phyloP scores from a whole-genome alignment of 2,113 vertebrate genomes.

The Clarias gariepinus region DNA sequence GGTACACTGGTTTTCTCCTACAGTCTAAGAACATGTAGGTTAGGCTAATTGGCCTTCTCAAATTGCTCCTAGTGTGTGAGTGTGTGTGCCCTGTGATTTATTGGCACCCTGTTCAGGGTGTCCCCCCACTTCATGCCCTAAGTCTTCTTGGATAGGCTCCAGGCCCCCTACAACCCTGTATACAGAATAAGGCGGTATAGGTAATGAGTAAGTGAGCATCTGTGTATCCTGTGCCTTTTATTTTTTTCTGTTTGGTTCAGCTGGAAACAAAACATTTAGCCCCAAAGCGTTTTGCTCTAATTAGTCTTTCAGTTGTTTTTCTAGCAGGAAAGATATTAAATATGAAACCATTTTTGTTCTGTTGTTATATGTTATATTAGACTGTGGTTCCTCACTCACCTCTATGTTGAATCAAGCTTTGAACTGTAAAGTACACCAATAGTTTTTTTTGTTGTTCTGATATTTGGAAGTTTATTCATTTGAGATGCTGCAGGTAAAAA shows the following conservation, averaged over 20 bases:
- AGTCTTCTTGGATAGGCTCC: too few relatives aligned
- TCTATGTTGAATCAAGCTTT: not conserved
- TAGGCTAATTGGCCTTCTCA: too few relatives aligned
- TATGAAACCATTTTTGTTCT: not conserved
- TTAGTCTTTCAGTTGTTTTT: not conserved
- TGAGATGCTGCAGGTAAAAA: not conserved
- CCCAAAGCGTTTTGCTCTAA: not conserved
- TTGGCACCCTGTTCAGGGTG: too few relatives aligned
- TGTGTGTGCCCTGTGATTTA: too few relatives aligned
- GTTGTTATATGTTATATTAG: not conserved
- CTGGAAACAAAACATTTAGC: not conserved
- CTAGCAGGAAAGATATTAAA: not conserved
- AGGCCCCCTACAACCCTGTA: too few relatives aligned
- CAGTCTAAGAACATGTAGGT: too few relatives aligned
- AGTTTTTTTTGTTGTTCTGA: slow-evolving; percentile 16
- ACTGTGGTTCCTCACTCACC: not conserved
- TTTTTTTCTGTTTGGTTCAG: not conserved
- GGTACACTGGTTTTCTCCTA: too few relatives aligned
- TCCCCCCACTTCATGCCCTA: too few relatives aligned
- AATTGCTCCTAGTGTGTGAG: too few relatives aligned
- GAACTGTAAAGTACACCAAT: slow-evolving; percentile 16
- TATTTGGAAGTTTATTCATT: slow-evolving; percentile 19
- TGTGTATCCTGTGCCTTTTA: not conserved
- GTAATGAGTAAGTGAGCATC: not conserved
- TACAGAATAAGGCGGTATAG: too few relatives aligned